phyloP scores from a whole-genome alignment of 2,888 invertebrate species.

The Heliconius hortense region DNA sequence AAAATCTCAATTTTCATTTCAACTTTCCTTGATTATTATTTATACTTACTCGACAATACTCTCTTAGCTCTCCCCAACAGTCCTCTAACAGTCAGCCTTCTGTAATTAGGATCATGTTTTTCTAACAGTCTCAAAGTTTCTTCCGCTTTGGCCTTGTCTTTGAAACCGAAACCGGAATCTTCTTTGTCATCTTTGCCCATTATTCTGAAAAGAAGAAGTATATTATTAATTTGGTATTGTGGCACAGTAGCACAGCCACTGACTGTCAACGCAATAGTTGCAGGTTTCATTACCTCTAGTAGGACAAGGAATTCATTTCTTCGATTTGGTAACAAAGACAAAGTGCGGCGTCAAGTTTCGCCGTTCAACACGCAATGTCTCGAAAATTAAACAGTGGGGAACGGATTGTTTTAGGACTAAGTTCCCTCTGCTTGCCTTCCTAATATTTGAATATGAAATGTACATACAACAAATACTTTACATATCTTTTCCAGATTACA shows the following conservation, averaged over 20 bases:
- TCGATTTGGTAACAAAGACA: background rate
- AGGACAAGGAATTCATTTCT: no score
- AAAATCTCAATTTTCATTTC: background rate
- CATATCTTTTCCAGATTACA: background rate
- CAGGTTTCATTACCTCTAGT: background rate
- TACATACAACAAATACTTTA: background rate
- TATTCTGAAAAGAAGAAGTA: slow-evolving; percentile 41
- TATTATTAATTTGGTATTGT: background rate
- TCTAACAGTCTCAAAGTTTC: slow-evolving; percentile 85
- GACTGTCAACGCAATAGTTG: background rate
- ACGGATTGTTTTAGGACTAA: background rate
- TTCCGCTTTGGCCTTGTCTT: slow-evolving; percentile 86
- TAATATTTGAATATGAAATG: background rate
- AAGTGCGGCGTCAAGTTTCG: background rate
- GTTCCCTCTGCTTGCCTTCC: no score
- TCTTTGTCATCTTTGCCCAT: slow-evolving; percentile 81
- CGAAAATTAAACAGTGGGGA: background rate
- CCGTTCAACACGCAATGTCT: background rate
- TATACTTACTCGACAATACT: slow-evolving; percentile 62
- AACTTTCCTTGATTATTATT: background rate
- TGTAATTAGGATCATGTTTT: slow-evolving; percentile 84
- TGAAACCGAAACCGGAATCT: slow-evolving; percentile 86
- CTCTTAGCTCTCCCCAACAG: slow-evolving; percentile 81
- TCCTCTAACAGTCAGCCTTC: slow-evolving; percentile 84
- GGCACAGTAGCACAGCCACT: background rate